Percentiles rank a stretch among this genome's conserved stretches.
phyloP scores from a whole-genome alignment of 2,888 invertebrate genomes.

The Therioaphis trifolii region DNA sequence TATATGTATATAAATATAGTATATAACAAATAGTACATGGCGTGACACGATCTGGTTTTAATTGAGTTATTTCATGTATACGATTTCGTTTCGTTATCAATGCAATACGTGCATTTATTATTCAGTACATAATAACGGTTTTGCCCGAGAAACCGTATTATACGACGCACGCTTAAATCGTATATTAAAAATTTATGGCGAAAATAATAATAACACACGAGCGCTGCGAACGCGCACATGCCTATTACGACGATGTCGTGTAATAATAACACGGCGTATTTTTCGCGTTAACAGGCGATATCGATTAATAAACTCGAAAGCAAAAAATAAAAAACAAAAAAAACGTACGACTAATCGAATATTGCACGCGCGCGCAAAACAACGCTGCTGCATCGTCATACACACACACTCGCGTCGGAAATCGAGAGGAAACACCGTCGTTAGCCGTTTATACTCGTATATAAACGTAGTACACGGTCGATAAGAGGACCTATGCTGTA shows the following conservation, averaged over 20 bases:
- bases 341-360: no score
- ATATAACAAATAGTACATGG: slow-evolving; percentile 4
- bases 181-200: neutral
- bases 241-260: no score
- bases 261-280: no score
- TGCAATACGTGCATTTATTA: slow-evolving; percentile 26
- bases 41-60: slow-evolving; percentile 42
- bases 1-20: neutral
- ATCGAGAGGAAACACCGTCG: neutral
- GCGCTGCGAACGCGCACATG: neutral
- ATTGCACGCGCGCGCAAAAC: neutral
- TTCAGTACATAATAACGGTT: slow-evolving; percentile 26
- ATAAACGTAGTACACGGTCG: neutral
- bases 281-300: no score
- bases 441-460: neutral
- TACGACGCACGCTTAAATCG: neutral
- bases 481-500: neutral
- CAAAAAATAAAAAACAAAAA: no score
- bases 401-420: neutral
- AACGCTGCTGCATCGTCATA: neutral
- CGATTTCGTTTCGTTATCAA: slow-evolving; percentile 28
- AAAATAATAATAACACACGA: slow-evolving; percentile 18
- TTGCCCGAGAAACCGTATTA: neutral
- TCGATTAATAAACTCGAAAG: no score
- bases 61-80: slow-evolving; percentile 49